These are phyloP conservation scores for Ictalurus furcatus DNA, from an alignment of 2,113 vertebrate species.

Conservation along the genomic window DNA sequence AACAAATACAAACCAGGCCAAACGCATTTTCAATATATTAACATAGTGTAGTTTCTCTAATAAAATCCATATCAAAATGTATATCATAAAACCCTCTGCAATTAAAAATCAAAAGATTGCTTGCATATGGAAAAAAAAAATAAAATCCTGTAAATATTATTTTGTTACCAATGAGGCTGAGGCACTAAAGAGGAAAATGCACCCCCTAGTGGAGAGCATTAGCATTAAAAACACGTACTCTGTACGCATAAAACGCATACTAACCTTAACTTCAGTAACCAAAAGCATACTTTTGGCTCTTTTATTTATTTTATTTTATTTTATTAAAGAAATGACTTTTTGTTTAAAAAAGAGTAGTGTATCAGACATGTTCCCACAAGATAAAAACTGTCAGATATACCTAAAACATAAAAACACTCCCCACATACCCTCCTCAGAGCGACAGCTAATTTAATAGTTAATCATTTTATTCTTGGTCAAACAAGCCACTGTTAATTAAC, in stretches of 20 bases:
- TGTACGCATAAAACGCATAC: no score
- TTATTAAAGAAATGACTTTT: not conserved
- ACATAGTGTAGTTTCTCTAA: not conserved
- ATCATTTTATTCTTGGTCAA: not conserved
- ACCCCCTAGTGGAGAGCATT: conserved; percentile 29
- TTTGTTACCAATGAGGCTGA: not conserved
- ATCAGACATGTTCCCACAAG: not conserved
- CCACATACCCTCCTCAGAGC: not conserved
- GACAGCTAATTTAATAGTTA: not conserved
- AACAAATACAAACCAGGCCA: not conserved
- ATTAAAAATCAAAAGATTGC: no score
- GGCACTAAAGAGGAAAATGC: not conserved
- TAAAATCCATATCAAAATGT: not conserved
- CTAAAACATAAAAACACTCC: not conserved
- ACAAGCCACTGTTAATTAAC: not conserved
- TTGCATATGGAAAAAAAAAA: not conserved
- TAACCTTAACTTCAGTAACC: not conserved
- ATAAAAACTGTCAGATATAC: not conserved
- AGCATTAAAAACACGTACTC: not conserved
- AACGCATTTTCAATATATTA: not conserved
- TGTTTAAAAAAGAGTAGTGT: not conserved
- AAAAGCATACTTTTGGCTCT: not conserved
- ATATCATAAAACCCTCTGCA: not conserved
- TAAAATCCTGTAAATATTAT: not conserved
- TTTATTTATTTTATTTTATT: not conserved